Evolutionary conservation across 2,888 invertebrate species (phyloP).

Genomic region (Sphaerophoria rueppellii): DNA sequence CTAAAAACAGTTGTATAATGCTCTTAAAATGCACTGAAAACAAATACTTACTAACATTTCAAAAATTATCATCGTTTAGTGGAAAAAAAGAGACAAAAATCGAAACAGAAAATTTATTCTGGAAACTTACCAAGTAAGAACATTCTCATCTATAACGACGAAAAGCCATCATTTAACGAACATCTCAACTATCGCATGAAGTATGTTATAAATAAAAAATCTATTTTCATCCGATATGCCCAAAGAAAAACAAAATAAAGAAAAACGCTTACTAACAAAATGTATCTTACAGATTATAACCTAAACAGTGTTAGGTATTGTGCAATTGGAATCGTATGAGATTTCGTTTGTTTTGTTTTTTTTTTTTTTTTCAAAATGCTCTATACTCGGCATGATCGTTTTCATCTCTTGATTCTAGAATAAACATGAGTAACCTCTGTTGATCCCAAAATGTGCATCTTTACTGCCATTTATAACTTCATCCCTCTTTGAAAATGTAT

Average conservation of each 20-base stretch:
- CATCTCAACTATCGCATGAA: slow-evolving; percentile 62
- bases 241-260: slow-evolving; percentile 24
- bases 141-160: slow-evolving; percentile 27
- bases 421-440: slow-evolving; percentile 59
- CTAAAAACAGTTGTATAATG: no score
- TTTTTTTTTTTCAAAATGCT: slow-evolving; percentile 45
- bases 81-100: no score
- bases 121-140: slow-evolving; percentile 26
- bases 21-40: no score
- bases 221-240: slow-evolving; percentile 66
- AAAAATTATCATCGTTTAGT: no score
- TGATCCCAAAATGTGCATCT: slow-evolving; percentile 53
- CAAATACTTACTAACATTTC: no score
- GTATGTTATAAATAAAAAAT: slow-evolving; percentile 68
- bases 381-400: slow-evolving; percentile 33
- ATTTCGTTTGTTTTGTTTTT: slow-evolving; percentile 42
- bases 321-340: slow-evolving; percentile 55
- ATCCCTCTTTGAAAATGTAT: slow-evolving; percentile 48
- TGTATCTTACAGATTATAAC: slow-evolving; percentile 58
- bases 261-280: slow-evolving; percentile 32
- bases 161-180: slow-evolving; percentile 58
- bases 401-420: slow-evolving; percentile 9
- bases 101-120: no score
- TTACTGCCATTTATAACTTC: slow-evolving; percentile 71
- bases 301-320: slow-evolving; percentile 51